Percentiles rank a stretch among this genome's conserved stretches.
Conservation (phyloP, 2,797 vertebrate species). For the Siniperca scherzeri region DNA sequence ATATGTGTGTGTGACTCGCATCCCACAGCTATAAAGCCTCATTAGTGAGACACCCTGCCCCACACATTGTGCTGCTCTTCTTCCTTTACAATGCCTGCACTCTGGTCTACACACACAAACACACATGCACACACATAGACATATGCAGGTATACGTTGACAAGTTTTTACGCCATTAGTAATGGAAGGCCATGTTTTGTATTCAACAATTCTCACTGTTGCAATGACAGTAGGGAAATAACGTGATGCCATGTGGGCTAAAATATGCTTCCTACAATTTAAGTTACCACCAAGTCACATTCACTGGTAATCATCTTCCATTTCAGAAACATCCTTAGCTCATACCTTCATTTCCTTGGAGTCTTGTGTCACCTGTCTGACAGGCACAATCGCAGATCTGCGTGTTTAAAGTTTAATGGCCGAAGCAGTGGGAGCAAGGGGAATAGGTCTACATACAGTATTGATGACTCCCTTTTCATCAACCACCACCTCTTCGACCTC, state of each 20-base stretch:
- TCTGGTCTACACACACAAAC: not conserved
- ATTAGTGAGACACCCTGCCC: slow-evolving; percentile 85
- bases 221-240: not conserved
- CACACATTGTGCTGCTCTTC: slow-evolving; percentile 68
- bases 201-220: slow-evolving; percentile 8
- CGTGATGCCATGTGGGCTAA: not conserved
- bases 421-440: slow-evolving; percentile 68
- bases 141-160: slow-evolving; percentile 2
- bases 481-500: slow-evolving; percentile 56
- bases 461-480: slow-evolving; percentile 82
- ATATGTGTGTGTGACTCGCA: slow-evolving; percentile 79
- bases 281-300: slow-evolving; percentile 18
- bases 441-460: slow-evolving; percentile 81
- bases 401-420: slow-evolving; percentile 84
- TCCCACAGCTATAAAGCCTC: slow-evolving; percentile 84
- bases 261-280: slow-evolving; percentile 6
- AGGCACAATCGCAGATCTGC: slow-evolving; percentile 77
- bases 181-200: slow-evolving; percentile 28
- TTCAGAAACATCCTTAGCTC: slow-evolving; percentile 49
- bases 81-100: slow-evolving; percentile 37
- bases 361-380: slow-evolving; percentile 78
- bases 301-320: slow-evolving; percentile 27
- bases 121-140: slow-evolving; percentile 18
- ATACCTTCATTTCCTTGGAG: slow-evolving; percentile 66
- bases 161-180: slow-evolving; percentile 38